Base-by-base conservation (phyloP, 30 jellyfish, hydroid and myxozoan species). In the Aurelia sp. region DNA sequence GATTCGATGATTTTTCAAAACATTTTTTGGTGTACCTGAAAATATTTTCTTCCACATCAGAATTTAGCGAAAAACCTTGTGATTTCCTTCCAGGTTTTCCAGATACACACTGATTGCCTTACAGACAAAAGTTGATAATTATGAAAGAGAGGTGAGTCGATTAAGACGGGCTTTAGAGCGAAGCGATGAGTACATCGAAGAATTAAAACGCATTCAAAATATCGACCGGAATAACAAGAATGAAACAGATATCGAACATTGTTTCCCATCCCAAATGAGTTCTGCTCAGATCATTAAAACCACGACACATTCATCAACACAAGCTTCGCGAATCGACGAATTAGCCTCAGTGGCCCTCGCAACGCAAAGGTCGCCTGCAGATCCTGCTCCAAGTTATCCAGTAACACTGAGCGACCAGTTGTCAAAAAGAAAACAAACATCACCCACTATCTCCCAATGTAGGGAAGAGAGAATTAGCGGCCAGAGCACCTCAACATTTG, bases 101-200 rank as follows among this genome's bases (percentile, higher is more conserved):
- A 83, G 92, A 48, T 94, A 94, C 92, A 88, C 97, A 4, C 72
- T 94, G 85, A 90, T 90, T 23, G 99, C 99, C 13, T 70, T 94
- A 30, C 98, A 94, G 70, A 94, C 97, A 13, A 94, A 94, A 78
- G 92, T 83, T 64, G 99, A 94, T 21, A 81, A 77, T 63, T 89
- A 89, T 61, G 99, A 94, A 50, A 84, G 97, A 33, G 99, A 94
- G 67, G 58, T 94, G n/a, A 92, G 73, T 19, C 96, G 96, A 16
- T 82, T 94, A 73, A 69, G 71, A 59, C 85, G 87, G 67, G 97
- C 97, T 3, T 75, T 94, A 47, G 91, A 94, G 55, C 78, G 97
- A 41, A 90, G 98, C n/a, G 99, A 94, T 51, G 97, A 89, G 52
- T 82, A 87, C 70, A 89, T 86, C n/a, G 99, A 94, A 41, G 92